These are phyloP conservation scores for Deilephila elpenor DNA, from an alignment of 2,888 invertebrate species.

Conservation along the genomic window DNA sequence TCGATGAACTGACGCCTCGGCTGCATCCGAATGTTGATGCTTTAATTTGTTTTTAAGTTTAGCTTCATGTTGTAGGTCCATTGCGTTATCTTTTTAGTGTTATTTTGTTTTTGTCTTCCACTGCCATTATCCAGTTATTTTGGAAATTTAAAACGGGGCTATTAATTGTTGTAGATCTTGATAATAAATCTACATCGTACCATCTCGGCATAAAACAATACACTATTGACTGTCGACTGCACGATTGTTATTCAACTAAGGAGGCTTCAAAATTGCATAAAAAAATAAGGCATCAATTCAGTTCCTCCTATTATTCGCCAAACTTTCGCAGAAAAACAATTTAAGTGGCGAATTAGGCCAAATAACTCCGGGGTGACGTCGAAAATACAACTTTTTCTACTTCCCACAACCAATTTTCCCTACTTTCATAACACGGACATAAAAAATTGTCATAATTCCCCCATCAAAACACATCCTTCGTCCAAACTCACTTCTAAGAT, in stretches of 20 bases:
- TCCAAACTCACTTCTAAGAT: conserved; percentile 7
- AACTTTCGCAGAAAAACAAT: background rate
- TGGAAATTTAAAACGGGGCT: too few relatives aligned
- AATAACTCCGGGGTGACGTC: background rate
- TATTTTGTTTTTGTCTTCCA: too few relatives aligned
- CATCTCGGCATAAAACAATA: too few relatives aligned
- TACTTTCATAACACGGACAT: conserved; percentile 19
- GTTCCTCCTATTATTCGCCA: background rate
- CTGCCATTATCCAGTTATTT: too few relatives aligned
- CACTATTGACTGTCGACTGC: too few relatives aligned
- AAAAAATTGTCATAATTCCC: conserved; percentile 17
- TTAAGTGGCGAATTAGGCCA: conserved; percentile 11
- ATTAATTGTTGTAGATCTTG: too few relatives aligned
- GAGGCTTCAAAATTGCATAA: background rate
- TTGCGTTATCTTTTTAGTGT: background rate
- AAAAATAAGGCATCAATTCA: background rate
- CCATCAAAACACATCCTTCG: conserved; percentile 19
- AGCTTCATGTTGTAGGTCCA: background rate
- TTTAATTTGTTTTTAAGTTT: conserved; percentile 5
- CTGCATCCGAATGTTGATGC: conserved; percentile 1
- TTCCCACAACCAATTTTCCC: conserved; percentile 9
- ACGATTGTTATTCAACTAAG: too few relatives aligned
- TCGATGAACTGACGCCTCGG: conserved; percentile 16
- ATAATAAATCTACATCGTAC: too few relatives aligned
- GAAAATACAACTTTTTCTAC: background rate